Percentiles rank a stretch among this genome's conserved stretches.
Evolutionary conservation across 2,797 vertebrate species (phyloP).

Genomic region (Diglossa cyanea): DNA sequence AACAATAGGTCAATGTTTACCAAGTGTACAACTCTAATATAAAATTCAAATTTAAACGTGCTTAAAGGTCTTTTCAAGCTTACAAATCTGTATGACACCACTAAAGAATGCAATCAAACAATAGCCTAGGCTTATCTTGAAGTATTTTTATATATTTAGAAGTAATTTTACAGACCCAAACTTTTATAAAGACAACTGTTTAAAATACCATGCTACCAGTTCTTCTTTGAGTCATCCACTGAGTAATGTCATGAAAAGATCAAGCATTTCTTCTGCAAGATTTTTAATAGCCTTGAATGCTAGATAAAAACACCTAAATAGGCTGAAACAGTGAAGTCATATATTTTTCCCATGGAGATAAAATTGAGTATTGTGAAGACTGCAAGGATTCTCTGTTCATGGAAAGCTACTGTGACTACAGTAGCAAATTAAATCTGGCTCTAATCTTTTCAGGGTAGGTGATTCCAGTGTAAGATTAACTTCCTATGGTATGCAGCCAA

Average conservation of each 20-base stretch:
- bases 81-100: background rate
- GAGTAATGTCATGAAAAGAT: background rate
- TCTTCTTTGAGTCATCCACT: background rate
- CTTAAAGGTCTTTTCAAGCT: background rate
- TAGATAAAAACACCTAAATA: background rate
- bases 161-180: slow-evolving; percentile 8
- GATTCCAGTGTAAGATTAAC: slow-evolving; percentile 7
- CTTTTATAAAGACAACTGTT: background rate
- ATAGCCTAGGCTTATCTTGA: background rate
- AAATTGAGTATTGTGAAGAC: background rate
- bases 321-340: background rate
- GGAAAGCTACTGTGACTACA: background rate
- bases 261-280: background rate
- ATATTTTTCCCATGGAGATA: background rate
- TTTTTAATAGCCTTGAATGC: background rate
- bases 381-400: slow-evolving; percentile 1
- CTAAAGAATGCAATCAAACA: background rate
- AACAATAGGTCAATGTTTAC: slow-evolving; percentile 1
- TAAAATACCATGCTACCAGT: background rate
- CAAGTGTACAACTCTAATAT: background rate
- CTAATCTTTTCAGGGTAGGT: background rate
- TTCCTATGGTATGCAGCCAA: background rate
- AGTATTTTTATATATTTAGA: background rate
- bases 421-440: slow-evolving; percentile 20
- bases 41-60: background rate